Base-by-base conservation (phyloP, 2,797 vertebrate species). In the Prionace glauca region DNA sequence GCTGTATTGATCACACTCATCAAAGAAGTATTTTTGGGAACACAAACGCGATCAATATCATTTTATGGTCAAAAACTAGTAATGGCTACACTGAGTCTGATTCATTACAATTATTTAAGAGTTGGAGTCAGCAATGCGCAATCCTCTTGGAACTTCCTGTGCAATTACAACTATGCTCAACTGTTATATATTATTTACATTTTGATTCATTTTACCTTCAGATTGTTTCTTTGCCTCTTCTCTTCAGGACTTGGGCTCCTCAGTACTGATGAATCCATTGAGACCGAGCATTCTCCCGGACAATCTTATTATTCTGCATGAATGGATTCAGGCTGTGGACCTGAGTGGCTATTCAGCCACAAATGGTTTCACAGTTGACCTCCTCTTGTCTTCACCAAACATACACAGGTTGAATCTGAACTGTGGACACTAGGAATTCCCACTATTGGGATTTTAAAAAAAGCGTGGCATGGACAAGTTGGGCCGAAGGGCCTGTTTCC, bases 11-110 rank as follows among this genome's bases (percentile, higher is more conserved):
- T 95, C 26, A 56, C 16, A 74, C 14, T n/a, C 93, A 56, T 50
- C 41, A 95, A 56, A 56, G 71, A 60, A 95, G 71, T 95, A 95
- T 56, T 95, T 77, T 95, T 77, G 74, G 71, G n/a, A 94, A 72
- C 92, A 45, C n/a, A 77, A 45, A 56, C 8, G 18, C 8, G 71
- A 95, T 95, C 71, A 77, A 95, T 77, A 95, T 18, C 16, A 72
- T 94, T 71, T 45, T 94, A 74, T 18, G 2, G 22, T 26, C 26
- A 95, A 77, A 72, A 56, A 72, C 26, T 50, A 65, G 41, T 24
- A 29, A 72, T 74, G 93, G 41, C 11, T 65, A 94, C 67, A 50
- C 14, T 72, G 20, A 72, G 32, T 94, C 29, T 77, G 93, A 50
- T 20, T 94, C 45, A 50, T 74, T 94, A 56, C 22, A 94, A 72